These are phyloP conservation scores for Tinea trinotella DNA, from an alignment of 2,888 invertebrate genomes.

Conservation along the genomic window DNA sequence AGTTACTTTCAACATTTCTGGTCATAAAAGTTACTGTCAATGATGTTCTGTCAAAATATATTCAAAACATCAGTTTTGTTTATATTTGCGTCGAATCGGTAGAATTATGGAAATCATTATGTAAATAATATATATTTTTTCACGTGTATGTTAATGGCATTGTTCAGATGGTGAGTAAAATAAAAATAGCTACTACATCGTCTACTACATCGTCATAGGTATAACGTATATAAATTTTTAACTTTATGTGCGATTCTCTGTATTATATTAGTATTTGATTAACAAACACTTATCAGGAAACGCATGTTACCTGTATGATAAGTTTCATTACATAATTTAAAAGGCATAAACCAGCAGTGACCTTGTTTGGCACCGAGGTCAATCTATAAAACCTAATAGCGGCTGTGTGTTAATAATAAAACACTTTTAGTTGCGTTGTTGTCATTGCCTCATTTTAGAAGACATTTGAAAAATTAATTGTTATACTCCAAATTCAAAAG, in stretches of 20 bases:
- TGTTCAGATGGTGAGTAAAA: neutral
- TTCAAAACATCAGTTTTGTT: conserved; percentile 2
- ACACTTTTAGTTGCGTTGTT: neutral
- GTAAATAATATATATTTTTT: neutral
- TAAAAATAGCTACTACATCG: neutral
- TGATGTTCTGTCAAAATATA: neutral
- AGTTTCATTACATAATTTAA: conserved; percentile 3
- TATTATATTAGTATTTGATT: neutral
- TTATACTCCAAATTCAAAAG: neutral
- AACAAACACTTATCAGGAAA: neutral
- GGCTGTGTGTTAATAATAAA: conserved; percentile 8
- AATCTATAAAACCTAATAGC: conserved; percentile 8
- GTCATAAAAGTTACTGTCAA: neutral
- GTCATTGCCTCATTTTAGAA: neutral
- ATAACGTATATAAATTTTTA: neutral
- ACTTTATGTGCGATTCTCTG: too few relatives aligned
- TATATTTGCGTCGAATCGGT: neutral
- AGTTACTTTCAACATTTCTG: too few relatives aligned
- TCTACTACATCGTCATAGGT: neutral
- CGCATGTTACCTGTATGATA: conserved; percentile 2
- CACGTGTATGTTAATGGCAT: neutral
- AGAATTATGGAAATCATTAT: neutral
- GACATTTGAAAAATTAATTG: neutral
- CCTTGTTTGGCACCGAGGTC: conserved; percentile 6
- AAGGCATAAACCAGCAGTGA: neutral